Evolutionary conservation across 2,113 vertebrate species (phyloP).

Genomic region (Oreamnos americanus): DNA sequence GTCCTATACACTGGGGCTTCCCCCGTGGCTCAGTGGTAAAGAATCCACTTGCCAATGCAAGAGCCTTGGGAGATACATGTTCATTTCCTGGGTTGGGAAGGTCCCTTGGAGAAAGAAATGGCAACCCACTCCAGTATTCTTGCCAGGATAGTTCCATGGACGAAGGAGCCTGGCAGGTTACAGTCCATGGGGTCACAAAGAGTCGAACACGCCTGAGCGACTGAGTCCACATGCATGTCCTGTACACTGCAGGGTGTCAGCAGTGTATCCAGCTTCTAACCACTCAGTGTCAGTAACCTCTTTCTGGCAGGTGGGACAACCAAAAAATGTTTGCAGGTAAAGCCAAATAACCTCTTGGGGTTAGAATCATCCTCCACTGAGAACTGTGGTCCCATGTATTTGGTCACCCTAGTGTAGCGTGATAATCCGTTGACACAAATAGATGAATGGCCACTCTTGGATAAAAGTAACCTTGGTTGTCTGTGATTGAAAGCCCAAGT

Average conservation of each 20-base stretch:
- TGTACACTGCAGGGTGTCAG: background rate
- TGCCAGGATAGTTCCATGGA: background rate
- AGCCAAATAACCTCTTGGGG: background rate
- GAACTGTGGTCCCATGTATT: background rate
- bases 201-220: accelerated
- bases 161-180: background rate
- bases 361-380: background rate
- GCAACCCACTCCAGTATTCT: background rate
- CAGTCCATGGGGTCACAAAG: background rate
- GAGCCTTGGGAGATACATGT: background rate
- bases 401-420: background rate
- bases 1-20: background rate
- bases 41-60: background rate
- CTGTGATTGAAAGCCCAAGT: background rate
- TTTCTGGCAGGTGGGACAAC: background rate
- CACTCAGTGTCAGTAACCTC: background rate
- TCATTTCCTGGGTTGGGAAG: background rate
- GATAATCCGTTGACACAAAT: background rate
- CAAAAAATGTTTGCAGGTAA: background rate
- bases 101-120: background rate
- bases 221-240: background rate
- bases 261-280: background rate
- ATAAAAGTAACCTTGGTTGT: background rate
- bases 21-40: background rate
- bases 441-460: background rate